Percentiles rank a stretch among this genome's conserved stretches.
Evolutionary conservation across 2,888 invertebrate species (phyloP).

Genomic region (Apomyelois bistriatella): DNA sequence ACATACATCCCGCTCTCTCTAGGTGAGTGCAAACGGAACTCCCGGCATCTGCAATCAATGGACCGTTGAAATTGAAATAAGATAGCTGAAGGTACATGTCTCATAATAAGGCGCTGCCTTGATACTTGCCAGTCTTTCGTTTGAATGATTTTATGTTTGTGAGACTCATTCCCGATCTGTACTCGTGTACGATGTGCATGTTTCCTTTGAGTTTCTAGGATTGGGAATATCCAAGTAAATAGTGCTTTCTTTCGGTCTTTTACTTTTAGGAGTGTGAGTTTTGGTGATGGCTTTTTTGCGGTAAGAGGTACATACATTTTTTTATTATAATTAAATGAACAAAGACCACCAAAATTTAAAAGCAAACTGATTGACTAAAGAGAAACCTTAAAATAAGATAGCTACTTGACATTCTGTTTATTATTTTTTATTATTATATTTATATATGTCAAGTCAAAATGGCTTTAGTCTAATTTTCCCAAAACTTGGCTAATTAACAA

Average conservation of each 20-base stretch:
- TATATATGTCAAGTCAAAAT: no score
- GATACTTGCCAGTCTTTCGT: slow-evolving; percentile 37
- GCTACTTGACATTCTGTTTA: no score
- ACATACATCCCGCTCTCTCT: slow-evolving; percentile 43
- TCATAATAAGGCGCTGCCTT: slow-evolving; percentile 55
- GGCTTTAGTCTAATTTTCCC: no score
- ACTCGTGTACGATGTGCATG: slow-evolving; percentile 18
- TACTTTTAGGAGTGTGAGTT: no score
- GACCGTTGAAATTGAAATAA: slow-evolving; percentile 78
- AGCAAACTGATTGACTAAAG: no score
- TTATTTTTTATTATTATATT: no score
- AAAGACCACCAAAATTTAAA: no score
- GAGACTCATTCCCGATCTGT: slow-evolving; percentile 38
- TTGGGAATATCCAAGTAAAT: neutral
- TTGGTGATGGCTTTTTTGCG: no score
- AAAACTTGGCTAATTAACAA: no score
- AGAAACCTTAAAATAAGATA: no score
- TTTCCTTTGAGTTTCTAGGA: slow-evolving; percentile 22
- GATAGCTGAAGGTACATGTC: slow-evolving; percentile 66
- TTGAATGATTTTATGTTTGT: slow-evolving; percentile 42
- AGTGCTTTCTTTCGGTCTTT: neutral
- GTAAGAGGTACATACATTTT: no score
- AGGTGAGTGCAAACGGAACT: slow-evolving; percentile 61
- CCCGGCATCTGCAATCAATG: slow-evolving; percentile 77
- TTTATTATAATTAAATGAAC: no score